phyloP scores from a whole-genome alignment of 1,140 invertebrate genomes.

The Zophobas atratus region DNA sequence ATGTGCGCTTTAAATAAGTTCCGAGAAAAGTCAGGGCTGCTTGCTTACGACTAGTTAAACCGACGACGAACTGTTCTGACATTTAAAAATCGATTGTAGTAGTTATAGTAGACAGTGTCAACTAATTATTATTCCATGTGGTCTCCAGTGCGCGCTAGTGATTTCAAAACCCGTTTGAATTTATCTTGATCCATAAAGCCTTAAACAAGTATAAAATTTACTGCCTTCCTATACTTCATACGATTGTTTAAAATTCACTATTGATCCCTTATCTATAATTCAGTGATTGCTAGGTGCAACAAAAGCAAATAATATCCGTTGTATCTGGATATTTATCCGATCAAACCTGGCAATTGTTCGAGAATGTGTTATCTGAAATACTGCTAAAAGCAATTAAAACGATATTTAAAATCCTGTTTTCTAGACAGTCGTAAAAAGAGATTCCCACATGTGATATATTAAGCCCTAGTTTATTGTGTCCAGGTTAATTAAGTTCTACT shows the following conservation, averaged over 20 bases:
- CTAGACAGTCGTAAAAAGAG: neutral
- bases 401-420: slow-evolving; percentile 30
- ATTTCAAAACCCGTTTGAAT: neutral
- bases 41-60: too few relatives aligned
- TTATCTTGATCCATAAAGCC: neutral
- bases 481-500: slow-evolving; percentile 31
- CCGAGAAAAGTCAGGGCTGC: neutral
- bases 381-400: slow-evolving; percentile 4
- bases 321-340: neutral
- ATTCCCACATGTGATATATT: slow-evolving; percentile 23
- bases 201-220: slow-evolving; percentile 6
- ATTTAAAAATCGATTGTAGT: too few relatives aligned
- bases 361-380: neutral
- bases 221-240: neutral
- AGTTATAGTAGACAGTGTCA: too few relatives aligned
- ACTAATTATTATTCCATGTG: too few relatives aligned
- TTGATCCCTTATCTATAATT: slow-evolving; percentile 5
- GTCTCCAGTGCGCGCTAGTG: neutral
- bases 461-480: slow-evolving; percentile 28
- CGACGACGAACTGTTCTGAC: too few relatives aligned
- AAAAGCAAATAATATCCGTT: neutral
- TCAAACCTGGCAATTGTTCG: neutral
- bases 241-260: slow-evolving; percentile 14
- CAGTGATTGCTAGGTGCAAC: neutral
- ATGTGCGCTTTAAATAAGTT: neutral